These are phyloP conservation scores for Drosophila macrothrix DNA, from an alignment of 2,888 invertebrate species.

Conservation along the genomic window DNA sequence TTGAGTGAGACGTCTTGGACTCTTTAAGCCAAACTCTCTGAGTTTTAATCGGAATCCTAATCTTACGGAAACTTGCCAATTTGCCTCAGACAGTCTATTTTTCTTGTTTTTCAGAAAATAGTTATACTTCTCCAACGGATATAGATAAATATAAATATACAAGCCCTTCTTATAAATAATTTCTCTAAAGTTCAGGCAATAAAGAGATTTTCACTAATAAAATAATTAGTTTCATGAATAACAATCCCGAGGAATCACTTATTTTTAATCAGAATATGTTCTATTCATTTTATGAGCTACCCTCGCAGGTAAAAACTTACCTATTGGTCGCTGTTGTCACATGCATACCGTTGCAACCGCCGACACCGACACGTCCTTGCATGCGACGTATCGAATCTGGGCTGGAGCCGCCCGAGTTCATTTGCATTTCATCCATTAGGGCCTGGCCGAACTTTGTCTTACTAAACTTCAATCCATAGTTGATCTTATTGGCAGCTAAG, in stretches of 20 bases:
- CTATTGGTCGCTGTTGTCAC: conserved; percentile 91
- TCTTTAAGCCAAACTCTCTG: neutral
- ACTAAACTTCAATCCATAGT: conserved; percentile 88
- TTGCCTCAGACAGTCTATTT: neutral
- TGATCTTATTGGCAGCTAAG: conserved; percentile 92
- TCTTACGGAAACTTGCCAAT: neutral
- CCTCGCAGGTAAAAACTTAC: conserved; percentile 74
- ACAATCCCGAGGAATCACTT: neutral
- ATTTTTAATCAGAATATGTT: neutral
- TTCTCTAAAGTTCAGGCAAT: neutral
- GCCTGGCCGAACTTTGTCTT: conserved; percentile 91
- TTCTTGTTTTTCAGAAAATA: neutral
- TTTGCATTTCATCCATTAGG: conserved; percentile 89
- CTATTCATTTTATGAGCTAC: neutral
- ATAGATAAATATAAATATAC: neutral
- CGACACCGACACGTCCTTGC: conserved; percentile 90
- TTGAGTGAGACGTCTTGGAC: neutral
- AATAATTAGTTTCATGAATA: neutral
- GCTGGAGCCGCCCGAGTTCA: conserved; percentile 90
- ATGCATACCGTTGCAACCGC: conserved; percentile 93
- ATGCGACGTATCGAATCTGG: conserved; percentile 90
- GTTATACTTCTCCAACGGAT: neutral
- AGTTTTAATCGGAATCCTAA: neutral
- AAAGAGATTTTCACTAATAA: neutral
- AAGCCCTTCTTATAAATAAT: neutral